phyloP scores from a whole-genome alignment of 2,113 vertebrate species.

The Phycodurus eques region DNA sequence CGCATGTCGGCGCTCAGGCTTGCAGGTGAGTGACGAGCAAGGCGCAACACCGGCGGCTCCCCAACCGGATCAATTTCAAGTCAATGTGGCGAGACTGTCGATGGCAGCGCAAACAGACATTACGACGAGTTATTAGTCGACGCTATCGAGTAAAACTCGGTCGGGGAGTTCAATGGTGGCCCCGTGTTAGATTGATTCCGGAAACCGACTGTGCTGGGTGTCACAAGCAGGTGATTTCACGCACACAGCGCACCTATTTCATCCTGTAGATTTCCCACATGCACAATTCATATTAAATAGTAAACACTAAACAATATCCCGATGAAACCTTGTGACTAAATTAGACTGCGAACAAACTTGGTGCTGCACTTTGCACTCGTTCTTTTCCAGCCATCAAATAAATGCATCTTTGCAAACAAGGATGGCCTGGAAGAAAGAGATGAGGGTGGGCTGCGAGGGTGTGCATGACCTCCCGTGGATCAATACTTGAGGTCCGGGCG shows the following conservation, averaged over 20 bases:
- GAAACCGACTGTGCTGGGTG: constrained; percentile 37
- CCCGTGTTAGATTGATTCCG: constrained; percentile 62
- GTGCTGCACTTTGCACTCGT: constrained; percentile 25
- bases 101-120: constrained; percentile 71
- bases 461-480: constrained; percentile 68
- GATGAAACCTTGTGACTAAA: not conserved
- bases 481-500: constrained; percentile 67
- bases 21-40: constrained; percentile 85
- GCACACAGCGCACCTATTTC: constrained; percentile 3
- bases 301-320: not conserved
- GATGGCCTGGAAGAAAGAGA: constrained; percentile 28
- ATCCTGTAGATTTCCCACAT: not conserved
- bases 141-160: constrained; percentile 71
- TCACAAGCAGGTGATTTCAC: constrained; percentile 36
- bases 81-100: constrained; percentile 75
- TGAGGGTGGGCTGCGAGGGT: constrained; percentile 32
- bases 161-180: constrained; percentile 64
- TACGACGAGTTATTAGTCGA: constrained; percentile 73
- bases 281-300: not conserved
- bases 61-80: constrained; percentile 63
- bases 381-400: constrained; percentile 43
- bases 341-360: constrained; percentile 20
- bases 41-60: constrained; percentile 20
- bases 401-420: constrained; percentile 55
- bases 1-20: constrained; percentile 96